Base-by-base conservation (phyloP, 2,888 invertebrate species). In the Tethea ocularis region DNA sequence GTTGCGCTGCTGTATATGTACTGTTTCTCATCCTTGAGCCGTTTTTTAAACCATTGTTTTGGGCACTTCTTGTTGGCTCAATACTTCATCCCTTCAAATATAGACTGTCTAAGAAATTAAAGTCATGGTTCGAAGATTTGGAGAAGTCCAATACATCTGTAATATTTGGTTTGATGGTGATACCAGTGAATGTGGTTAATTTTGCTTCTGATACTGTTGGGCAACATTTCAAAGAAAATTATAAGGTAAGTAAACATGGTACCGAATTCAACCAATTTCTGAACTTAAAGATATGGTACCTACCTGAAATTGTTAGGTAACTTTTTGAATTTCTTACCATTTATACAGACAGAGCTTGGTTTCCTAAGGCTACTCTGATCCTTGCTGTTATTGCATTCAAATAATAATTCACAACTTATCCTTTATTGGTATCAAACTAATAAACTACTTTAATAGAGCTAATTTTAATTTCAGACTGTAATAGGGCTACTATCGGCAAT, bases 21-120 rank as follows among this genome's bases (percentile, higher is more conserved):
- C 94, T 98, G 8, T 98, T 97, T 86, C 94, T 97, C 65, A 97
- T 98, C 69, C 91, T 99, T 33, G 97, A 97, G 75, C 98, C 98
- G 0, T 99, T 99, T 87, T 95, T 99, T 38, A 96, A 97, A 71
- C 99, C 99, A 0, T 88, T 99, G 58, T 94, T 99, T 71, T 99
- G 99, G 99, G 99, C 99, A 0, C 93, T 98, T 60, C 93, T 99
- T 36, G 97, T 98, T 76, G 99, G 99, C n/a, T 98, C 99, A 0
- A 97, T 99, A 46, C 93, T 99, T n/a, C 98, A 98, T 86, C 99
- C 99, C 0, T 96, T 98, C 79, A 99, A 99, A 86, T 95, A 96
- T 63, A 95, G 95, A 59, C 86, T 99, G 52, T 96, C 98, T 0
- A 95, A 95, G 62, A 92, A 95, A 63, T 93, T 98, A 23, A 95